phyloP scores from a whole-genome alignment of 2,113 vertebrate genomes.

The Malaclemys terrapin region DNA sequence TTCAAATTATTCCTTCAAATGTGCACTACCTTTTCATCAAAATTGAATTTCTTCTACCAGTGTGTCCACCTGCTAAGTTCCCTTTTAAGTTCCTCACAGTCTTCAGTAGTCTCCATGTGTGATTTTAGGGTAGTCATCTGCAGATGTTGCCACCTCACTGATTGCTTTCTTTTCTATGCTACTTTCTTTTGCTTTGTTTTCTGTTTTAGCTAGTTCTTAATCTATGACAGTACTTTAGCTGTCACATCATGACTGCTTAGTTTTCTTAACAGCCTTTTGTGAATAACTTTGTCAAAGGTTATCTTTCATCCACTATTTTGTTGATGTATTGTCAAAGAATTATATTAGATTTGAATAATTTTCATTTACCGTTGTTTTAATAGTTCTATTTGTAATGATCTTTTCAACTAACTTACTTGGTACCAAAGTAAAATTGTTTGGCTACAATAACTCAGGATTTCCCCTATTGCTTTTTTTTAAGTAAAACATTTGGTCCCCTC shows the following conservation, averaged over 20 bases:
- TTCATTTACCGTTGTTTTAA: neutral
- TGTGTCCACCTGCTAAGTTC: neutral
- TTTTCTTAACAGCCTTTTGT: neutral
- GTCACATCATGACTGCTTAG: accelerated
- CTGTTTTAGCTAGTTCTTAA: neutral
- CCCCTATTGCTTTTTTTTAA: neutral
- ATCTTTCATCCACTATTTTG: neutral
- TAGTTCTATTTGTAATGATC: neutral
- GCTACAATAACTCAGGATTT: neutral
- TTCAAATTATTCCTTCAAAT: accelerated
- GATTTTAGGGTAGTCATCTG: neutral
- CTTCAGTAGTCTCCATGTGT: neutral
- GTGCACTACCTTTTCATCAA: neutral
- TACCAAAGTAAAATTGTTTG: neutral
- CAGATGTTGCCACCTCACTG: neutral
- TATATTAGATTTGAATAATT: neutral
- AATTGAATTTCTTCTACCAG: neutral
- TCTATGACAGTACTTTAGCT: neutral
- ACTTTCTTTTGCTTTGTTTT: neutral
- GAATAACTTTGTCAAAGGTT: neutral
- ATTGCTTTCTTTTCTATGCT: neutral
- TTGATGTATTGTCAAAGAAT: neutral
- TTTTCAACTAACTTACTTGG: neutral
- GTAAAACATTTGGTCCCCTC: neutral
- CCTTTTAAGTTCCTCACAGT: neutral